A percentile compares a stretch with the other conserved stretches of the same genome.
Evolutionary conservation across 2,888 invertebrate species (phyloP).

Genomic region (Volucella inflata): DNA sequence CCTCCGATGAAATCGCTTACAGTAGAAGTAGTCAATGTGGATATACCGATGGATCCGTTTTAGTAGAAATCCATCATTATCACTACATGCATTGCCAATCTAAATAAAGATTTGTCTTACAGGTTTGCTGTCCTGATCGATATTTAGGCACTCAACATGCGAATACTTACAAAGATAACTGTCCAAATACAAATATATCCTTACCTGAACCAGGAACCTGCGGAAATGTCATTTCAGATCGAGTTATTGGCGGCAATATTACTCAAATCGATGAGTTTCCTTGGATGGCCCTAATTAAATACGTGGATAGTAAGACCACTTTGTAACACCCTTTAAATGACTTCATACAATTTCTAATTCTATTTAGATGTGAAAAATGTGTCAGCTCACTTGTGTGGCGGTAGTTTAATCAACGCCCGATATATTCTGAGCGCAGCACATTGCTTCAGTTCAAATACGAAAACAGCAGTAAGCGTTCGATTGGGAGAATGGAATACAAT

Average conservation of each 20-base stretch:
- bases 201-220: constrained; percentile 85
- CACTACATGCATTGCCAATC: neutral
- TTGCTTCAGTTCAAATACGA: constrained; percentile 87
- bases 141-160: too few relatives aligned
- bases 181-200: neutral
- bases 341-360: neutral
- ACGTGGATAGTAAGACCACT: constrained; percentile 81
- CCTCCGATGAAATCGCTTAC: neutral
- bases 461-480: constrained; percentile 85
- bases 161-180: neutral
- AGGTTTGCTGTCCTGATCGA: neutral
- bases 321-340: neutral
- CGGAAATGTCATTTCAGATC: constrained; percentile 85
- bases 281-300: constrained; percentile 84
- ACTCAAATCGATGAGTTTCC: constrained; percentile 88
- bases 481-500: constrained; percentile 85
- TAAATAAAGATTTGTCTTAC: neutral
- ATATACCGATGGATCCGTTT: neutral
- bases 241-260: constrained; percentile 86
- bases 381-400: constrained; percentile 89
- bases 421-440: constrained; percentile 91
- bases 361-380: constrained; percentile 76
- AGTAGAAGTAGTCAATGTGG: neutral
- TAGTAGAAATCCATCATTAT: neutral
- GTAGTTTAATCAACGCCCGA: constrained; percentile 86